Base-by-base conservation (phyloP, 2,113 vertebrate species). In the Psophia crepitans region DNA sequence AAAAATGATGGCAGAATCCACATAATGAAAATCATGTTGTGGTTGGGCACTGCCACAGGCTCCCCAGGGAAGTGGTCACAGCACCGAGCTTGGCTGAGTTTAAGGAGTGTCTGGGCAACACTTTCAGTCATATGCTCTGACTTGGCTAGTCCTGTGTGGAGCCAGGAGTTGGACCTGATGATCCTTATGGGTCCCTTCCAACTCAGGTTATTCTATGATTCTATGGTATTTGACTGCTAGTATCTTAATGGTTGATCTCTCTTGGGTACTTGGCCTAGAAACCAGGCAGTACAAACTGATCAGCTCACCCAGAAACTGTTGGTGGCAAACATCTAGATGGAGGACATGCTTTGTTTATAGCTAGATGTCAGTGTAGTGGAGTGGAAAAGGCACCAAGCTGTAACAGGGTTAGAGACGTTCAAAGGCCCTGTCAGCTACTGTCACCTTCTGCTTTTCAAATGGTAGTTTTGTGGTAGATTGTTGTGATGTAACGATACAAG, bases 321-420 rank as follows among this genome's bases (percentile, higher is more conserved):
- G 0, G 0, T 8, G 8, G 28, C 32, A 69, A 49, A 32, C 44
- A 9, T 39, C 18, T 23, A 27, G 44, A 61, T 75, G 41, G 18
- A 56, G 18, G 9, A 43, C 12, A 8, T 24, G 32, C 35, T 60
- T 75, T 56, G 7, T 64, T 84, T 68, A 46, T 30, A 51, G 57
- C 5, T 39, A 80, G 63, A 46, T 0, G 0, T 37, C 18, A 12
- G 21, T 48, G 57, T 84, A 57, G n/a, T 64, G 71, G 28, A 41
- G 43, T 84, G 75, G 58, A 39, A 83, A 79, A 69, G 60, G 63
- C 22, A 58, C 28, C 46, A 61, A 60, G 49, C 22, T 58, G 20
- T 54, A 3, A 44, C 6, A 44, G 49, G 49, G 26, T 49, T 57
- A 61, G 75, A 69, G 37, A 35, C 57, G 37, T 63, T 79, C 64